Evolutionary conservation across 2,113 vertebrate genomes (phyloP).

Genomic region (Martes martes): DNA sequence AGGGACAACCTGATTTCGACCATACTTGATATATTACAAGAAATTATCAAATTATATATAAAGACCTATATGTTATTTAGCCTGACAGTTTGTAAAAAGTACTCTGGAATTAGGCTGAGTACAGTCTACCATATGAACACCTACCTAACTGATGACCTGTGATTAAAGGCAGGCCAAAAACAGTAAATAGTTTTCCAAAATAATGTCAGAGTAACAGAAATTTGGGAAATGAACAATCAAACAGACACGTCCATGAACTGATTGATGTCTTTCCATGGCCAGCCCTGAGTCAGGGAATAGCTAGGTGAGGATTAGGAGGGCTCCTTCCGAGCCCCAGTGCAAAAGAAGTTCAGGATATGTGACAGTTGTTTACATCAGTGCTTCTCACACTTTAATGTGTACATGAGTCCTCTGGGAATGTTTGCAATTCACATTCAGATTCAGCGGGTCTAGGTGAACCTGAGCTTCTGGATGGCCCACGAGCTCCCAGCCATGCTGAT

Average conservation of each 20-base stretch:
- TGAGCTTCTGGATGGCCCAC: background rate
- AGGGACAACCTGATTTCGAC: slow-evolving; percentile 2
- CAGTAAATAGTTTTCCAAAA: background rate
- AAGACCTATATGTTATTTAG: background rate
- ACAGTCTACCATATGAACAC: background rate
- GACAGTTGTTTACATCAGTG: background rate
- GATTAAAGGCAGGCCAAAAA: background rate
- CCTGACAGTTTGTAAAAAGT: background rate
- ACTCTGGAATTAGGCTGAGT: slow-evolving; percentile 5
- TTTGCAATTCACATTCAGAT: background rate
- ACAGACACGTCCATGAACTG: background rate
- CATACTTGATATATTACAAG: slow-evolving; percentile 15
- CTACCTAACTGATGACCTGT: background rate
- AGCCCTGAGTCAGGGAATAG: background rate
- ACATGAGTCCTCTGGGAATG: background rate
- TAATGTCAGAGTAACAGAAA: background rate
- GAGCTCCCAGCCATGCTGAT: rapidly evolving
- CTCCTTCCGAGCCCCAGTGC: background rate
- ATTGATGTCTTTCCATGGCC: background rate
- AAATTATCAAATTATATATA: slow-evolving; percentile 23
- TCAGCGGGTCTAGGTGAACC: background rate
- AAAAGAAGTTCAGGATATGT: background rate
- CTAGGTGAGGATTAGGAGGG: background rate
- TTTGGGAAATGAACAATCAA: background rate
- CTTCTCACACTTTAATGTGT: background rate